These are phyloP conservation scores for Xanthostigma xanthostigma DNA, from an alignment of 2,888 invertebrate genomes.

Conservation along the genomic window DNA sequence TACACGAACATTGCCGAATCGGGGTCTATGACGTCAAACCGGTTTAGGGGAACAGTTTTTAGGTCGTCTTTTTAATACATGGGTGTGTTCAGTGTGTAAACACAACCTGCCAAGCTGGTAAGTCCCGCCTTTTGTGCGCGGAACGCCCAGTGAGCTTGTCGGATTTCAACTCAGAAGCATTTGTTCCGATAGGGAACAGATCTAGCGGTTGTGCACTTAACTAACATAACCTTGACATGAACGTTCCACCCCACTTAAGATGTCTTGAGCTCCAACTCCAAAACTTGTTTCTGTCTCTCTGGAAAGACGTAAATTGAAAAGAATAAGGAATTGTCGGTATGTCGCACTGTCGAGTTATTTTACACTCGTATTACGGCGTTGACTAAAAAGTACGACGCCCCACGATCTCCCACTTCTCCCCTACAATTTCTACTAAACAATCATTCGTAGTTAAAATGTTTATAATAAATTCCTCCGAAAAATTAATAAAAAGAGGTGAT, in stretches of 20 bases:
- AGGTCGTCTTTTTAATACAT: conserved; percentile 22
- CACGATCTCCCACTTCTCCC: too few relatives aligned
- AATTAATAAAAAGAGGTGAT: too few relatives aligned
- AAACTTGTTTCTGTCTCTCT: too few relatives aligned
- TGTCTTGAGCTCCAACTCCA: too few relatives aligned
- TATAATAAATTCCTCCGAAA: too few relatives aligned
- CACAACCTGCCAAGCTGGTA: conserved; percentile 13
- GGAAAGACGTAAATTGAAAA: too few relatives aligned
- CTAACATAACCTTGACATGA: conserved; percentile 26
- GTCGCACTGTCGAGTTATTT: too few relatives aligned
- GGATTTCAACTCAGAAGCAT: conserved; percentile 7
- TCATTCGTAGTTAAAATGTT: too few relatives aligned
- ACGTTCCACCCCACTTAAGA: conserved; percentile 14
- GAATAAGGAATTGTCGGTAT: too few relatives aligned
- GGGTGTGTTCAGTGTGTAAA: conserved; percentile 16
- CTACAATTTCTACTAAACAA: too few relatives aligned
- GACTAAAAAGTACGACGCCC: too few relatives aligned
- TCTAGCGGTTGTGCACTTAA: conserved; percentile 23
- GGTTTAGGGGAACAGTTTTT: conserved; percentile 19
- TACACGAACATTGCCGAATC: conserved; percentile 16
- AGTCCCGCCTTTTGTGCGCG: conserved; percentile 16
- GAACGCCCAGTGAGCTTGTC: conserved; percentile 14
- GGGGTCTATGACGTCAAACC: conserved; percentile 18
- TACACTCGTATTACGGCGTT: too few relatives aligned
- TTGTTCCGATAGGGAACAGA: conserved; percentile 19